A percentile compares a stretch with the other conserved stretches of the same genome.
Conservation (phyloP, 37 sponge, comb jelly and placozoan species). For the Geodia barretti region DNA sequence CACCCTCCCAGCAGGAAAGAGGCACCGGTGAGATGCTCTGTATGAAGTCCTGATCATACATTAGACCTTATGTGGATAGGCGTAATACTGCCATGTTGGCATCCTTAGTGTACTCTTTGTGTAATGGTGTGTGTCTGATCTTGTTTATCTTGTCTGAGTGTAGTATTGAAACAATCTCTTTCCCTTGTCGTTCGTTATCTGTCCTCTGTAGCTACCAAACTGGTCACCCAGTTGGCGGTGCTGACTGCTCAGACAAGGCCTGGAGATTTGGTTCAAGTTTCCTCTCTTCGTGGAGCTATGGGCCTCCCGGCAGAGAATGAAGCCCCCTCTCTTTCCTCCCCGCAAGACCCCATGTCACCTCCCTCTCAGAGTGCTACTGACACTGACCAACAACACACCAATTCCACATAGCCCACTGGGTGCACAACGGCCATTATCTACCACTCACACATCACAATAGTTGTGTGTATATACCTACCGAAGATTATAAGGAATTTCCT, state of each 20-base stretch:
- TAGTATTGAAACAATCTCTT: background rate
- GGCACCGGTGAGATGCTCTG: conserved; percentile 26
- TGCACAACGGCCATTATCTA: too few relatives aligned
- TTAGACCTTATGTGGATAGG: too few relatives aligned
- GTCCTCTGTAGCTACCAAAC: conserved; percentile 10
- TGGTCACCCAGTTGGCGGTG: conserved; percentile 16
- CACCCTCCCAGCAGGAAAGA: conserved; percentile 37
- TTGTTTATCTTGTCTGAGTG: background rate
- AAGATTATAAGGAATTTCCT: too few relatives aligned
- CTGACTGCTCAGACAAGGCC: conserved; percentile 57
- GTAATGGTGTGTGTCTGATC: background rate
- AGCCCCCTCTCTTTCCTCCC: too few relatives aligned
- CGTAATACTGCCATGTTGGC: background rate
- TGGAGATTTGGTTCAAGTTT: conserved; percentile 52
- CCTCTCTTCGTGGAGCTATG: conserved; percentile 71
- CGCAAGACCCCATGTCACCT: too few relatives aligned
- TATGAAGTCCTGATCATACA: too few relatives aligned
- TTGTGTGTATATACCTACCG: too few relatives aligned
- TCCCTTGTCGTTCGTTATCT: background rate
- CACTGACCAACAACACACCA: too few relatives aligned
- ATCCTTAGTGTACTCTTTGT: background rate
- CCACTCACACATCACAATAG: too few relatives aligned
- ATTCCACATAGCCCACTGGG: too few relatives aligned
- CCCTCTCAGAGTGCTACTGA: too few relatives aligned
- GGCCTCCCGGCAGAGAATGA: conserved; percentile 45